Evolutionary conservation across 2,113 vertebrate genomes (phyloP).

Genomic region (Cheilinus undulatus): DNA sequence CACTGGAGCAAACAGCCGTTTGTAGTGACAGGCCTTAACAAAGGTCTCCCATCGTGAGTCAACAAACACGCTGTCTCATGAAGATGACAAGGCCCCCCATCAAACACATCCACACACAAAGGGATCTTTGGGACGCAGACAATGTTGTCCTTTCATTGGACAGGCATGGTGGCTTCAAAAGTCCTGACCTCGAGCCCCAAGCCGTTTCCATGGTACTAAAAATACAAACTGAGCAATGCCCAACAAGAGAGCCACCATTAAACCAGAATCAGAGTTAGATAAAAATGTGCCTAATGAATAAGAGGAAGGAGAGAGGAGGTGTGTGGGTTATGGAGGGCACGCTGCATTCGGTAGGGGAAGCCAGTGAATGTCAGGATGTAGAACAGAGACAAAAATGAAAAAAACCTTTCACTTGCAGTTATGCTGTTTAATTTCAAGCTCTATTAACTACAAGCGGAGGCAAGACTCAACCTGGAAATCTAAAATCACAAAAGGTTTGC

Average conservation of each 20-base stretch:
- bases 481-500: constrained; percentile 55
- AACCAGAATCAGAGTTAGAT: constrained; percentile 52
- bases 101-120: constrained; percentile 76
- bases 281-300: constrained; percentile 50
- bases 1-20: constrained; percentile 57
- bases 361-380: background rate
- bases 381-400: constrained; percentile 32
- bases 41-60: constrained; percentile 70
- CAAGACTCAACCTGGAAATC: constrained; percentile 42
- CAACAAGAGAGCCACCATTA: constrained; percentile 43
- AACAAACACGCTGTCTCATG: constrained; percentile 73
- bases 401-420: constrained; percentile 44
- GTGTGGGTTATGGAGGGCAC: background rate
- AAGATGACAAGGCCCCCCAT: constrained; percentile 78
- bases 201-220: constrained; percentile 76
- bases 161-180: constrained; percentile 66
- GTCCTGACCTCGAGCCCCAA: constrained; percentile 50
- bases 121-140: constrained; percentile 77
- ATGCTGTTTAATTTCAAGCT: constrained; percentile 75
- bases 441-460: constrained; percentile 64
- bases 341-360: background rate
- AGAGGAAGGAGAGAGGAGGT: constrained; percentile 1
- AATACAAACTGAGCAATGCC: constrained; percentile 68
- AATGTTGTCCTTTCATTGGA: constrained; percentile 81
- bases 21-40: constrained; percentile 56